Evolutionary conservation across 2,113 vertebrate species (phyloP).

Genomic region (Prolemur simus): DNA sequence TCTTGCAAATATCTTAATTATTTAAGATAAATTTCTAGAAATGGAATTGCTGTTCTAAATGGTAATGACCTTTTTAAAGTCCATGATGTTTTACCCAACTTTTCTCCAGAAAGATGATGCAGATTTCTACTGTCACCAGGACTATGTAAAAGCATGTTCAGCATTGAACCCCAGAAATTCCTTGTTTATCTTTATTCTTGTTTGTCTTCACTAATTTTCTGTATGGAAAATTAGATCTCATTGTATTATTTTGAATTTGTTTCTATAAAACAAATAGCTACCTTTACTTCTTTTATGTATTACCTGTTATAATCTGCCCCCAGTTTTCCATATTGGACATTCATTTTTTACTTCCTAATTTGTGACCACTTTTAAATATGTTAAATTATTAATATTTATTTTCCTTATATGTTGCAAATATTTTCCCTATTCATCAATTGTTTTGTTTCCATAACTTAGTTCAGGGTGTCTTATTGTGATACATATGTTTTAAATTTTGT

Average conservation of each 20-base stretch:
- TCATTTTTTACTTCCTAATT: neutral
- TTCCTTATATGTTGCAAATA: neutral
- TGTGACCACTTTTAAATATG: neutral
- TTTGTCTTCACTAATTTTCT: neutral
- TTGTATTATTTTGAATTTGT: neutral
- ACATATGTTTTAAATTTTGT: neutral
- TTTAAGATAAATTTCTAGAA: conserved; percentile 22
- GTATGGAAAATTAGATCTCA: neutral
- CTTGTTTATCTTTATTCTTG: neutral
- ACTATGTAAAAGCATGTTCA: neutral
- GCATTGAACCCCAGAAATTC: neutral
- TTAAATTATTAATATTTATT: neutral
- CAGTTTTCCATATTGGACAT: neutral
- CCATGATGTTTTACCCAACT: neutral
- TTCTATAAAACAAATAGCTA: neutral
- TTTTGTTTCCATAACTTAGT: neutral
- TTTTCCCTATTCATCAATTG: neutral
- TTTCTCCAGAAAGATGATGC: neutral
- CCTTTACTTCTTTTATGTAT: neutral
- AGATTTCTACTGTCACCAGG: neutral
- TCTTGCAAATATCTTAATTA: neutral
- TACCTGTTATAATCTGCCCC: neutral
- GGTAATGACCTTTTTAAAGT: neutral
- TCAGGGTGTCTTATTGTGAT: neutral
- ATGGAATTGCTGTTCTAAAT: neutral